Evolutionary conservation across 1,140 invertebrate genomes (phyloP), one percentile per base, ranked within the genome.

Genomic region (Subanguina moxae): DNA sequence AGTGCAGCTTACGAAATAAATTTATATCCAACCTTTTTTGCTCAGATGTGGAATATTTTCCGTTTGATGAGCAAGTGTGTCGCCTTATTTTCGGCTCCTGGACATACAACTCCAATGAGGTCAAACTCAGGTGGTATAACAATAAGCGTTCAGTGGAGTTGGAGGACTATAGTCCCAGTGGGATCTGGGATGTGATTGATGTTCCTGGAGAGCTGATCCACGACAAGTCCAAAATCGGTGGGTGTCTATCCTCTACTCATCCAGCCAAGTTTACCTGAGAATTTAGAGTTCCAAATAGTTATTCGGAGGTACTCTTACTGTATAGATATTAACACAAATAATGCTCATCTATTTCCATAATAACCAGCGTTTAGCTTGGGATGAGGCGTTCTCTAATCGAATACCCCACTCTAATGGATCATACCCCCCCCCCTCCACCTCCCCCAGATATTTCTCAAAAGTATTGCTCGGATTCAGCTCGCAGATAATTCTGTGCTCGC

Each of bases 101-200:
- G 71, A 73, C 71, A 15, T 72, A 72, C 38, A 25, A 30, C 9
- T 38, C 64, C 27, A 58, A 75, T 19, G 64, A 76, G 45, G 72
- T 76, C 23, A 43, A 75, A 46, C 30, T 71, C n/a, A 52, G 30
- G 23, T 71, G 71, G 71, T 71, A 74, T 42, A 43, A 28, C 15
- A 71, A 71, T 38, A 74, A 72, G 11, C 57, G 27, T n/a, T 71
- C 38, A 30, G 71, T 71, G 19, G 71, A 74, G 25, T 42, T 71
- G 70, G 71, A 74, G 61, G 94, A 94, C 84, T 97, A 96, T 82
- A 92, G 64, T 89, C 94, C 94, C 81, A 94, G 92, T 70, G 94
- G 94, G 19, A 97, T 94, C 1, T 98, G 95, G 95, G 94, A 98
- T 83, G 93, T 98, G 62, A 93, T 98, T 38, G 92, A 92, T 86